A percentile compares a stretch with the other conserved stretches of the same genome.
Conservation (phyloP, 2,113 vertebrate species). For the Cynocephalus volans region DNA sequence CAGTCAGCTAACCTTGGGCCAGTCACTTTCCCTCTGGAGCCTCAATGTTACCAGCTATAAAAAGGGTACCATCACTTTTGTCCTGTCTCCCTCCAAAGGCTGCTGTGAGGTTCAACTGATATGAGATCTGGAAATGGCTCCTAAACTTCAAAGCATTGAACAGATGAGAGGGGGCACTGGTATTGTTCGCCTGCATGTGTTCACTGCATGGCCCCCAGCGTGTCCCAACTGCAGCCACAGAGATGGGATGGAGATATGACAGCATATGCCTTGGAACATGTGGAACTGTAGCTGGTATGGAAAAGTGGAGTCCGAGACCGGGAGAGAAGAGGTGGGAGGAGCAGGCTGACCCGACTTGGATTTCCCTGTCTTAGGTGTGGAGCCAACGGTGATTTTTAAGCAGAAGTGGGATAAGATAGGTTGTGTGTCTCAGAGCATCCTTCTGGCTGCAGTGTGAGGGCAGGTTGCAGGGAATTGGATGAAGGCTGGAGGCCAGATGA, state of each 20-base stretch:
- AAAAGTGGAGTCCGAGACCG: background rate
- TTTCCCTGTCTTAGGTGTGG: background rate
- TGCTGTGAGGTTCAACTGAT: background rate
- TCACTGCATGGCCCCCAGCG: background rate
- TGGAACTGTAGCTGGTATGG: background rate
- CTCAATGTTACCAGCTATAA: background rate
- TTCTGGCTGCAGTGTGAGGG: background rate
- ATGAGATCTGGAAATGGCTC: background rate
- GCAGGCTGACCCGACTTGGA: too few relatives aligned
- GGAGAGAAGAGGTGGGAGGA: too few relatives aligned
- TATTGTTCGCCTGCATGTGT: background rate
- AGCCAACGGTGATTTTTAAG: background rate
- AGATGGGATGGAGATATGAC: background rate
- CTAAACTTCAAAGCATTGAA: background rate
- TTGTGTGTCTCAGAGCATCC: background rate
- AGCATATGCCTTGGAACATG: accelerated
- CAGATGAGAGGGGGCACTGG: background rate
- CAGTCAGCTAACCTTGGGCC: background rate
- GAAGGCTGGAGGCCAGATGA: background rate
- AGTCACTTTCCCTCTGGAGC: too few relatives aligned
- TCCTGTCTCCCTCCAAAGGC: background rate
- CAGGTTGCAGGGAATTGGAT: background rate
- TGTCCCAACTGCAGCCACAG: background rate
- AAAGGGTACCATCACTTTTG: background rate
- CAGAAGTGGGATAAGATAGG: background rate